phyloP scores from a whole-genome alignment of 1,140 invertebrate genomes.

The Ostrea denselamellosa region DNA sequence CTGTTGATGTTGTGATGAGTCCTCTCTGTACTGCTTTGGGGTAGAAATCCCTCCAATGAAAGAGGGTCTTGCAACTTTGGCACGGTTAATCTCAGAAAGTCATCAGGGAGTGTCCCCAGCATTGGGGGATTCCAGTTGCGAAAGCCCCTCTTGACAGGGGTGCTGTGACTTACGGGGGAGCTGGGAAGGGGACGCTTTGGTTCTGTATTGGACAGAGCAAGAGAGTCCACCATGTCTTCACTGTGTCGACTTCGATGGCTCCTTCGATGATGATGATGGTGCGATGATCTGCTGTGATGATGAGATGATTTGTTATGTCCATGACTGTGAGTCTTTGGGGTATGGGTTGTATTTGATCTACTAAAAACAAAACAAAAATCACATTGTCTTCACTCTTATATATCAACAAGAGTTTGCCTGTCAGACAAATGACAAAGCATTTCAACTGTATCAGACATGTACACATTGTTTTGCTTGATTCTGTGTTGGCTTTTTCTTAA shows the following conservation, averaged over 20 bases:
- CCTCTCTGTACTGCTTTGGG: neutral
- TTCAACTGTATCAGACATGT: too few species aligned
- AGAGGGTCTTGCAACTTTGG: constrained; percentile 36
- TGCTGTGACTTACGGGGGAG: constrained; percentile 46
- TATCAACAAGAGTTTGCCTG: neutral
- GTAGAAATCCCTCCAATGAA: constrained; percentile 26
- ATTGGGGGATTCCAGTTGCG: constrained; percentile 88
- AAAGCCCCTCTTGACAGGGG: constrained; percentile 59
- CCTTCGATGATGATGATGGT: constrained; percentile 46
- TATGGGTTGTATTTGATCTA: constrained; percentile 15
- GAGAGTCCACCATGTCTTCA: constrained; percentile 50
- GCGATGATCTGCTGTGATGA: constrained; percentile 19
- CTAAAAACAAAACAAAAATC: neutral
- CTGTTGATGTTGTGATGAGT: constrained; percentile 39
- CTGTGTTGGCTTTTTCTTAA: too few species aligned
- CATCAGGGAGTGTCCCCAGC: constrained; percentile 88
- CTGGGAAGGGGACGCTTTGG: constrained; percentile 57
- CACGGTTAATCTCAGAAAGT: constrained; percentile 84
- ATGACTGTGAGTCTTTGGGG: constrained; percentile 37
- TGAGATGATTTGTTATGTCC: constrained; percentile 45
- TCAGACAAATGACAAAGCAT: neutral
- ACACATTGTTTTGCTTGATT: too few species aligned
- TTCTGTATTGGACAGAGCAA: constrained; percentile 65
- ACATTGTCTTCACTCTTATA: neutral
- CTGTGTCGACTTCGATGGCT: neutral